phyloP scores from a whole-genome alignment of 2,888 invertebrate genomes.

The Rapana venosa region DNA sequence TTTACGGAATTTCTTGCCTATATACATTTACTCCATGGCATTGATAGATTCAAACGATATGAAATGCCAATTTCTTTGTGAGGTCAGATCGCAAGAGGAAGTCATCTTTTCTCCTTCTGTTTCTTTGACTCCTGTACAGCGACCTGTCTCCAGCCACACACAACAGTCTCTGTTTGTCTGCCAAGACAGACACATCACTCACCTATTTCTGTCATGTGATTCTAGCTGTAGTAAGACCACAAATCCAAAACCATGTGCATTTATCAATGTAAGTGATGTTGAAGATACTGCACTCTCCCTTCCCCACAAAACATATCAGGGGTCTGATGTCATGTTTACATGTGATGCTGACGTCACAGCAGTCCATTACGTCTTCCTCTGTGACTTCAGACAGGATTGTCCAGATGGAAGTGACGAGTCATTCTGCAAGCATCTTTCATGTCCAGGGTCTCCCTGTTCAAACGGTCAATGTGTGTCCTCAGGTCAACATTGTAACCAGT shows the following conservation, averaged over 20 bases:
- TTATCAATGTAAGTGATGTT: background rate
- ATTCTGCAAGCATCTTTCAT: background rate
- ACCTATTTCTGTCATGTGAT: background rate
- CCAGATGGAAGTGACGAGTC: slow-evolving; percentile 6
- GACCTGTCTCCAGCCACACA: background rate
- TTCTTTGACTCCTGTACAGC: background rate
- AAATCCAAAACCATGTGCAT: background rate
- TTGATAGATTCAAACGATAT: background rate
- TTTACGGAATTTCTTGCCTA: background rate
- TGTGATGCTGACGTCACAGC: slow-evolving; percentile 2
- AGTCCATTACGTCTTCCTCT: background rate
- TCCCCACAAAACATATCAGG: background rate
- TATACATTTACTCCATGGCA: background rate
- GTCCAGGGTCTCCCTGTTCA: background rate
- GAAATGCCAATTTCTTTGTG: background rate
- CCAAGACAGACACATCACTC: background rate
- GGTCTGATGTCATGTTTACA: background rate
- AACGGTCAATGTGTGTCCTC: background rate
- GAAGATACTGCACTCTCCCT: background rate
- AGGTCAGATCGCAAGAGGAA: background rate
- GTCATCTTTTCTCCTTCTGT: background rate
- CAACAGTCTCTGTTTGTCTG: background rate
- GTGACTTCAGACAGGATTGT: slow-evolving; percentile 14
- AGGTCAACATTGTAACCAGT: background rate
- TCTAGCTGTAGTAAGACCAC: background rate